phyloP scores from a whole-genome alignment of 2,888 invertebrate genomes.

The Drosophila emarginata region DNA sequence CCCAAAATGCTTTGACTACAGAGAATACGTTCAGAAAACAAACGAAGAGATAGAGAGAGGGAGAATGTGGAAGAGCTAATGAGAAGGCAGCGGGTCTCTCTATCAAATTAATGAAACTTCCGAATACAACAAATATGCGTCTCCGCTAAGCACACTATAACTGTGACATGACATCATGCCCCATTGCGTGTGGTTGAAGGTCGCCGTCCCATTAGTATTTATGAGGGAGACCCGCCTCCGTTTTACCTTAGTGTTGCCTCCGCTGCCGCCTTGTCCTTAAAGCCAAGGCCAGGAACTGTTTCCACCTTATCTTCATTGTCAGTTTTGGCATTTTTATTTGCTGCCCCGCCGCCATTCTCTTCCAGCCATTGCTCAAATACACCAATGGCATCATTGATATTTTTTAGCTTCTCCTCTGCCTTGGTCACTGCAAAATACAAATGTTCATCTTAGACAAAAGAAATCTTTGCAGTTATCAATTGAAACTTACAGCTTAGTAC shows the following conservation, averaged over 20 bases:
- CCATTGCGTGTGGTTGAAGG: conserved; percentile 32
- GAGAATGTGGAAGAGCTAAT: conserved; percentile 28
- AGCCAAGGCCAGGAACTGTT: conserved; percentile 89
- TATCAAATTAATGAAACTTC: conserved; percentile 48
- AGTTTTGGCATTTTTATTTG: conserved; percentile 82
- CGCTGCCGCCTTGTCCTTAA: conserved; percentile 90
- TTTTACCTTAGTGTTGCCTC: conserved; percentile 85
- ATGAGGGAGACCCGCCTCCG: conserved; percentile 28
- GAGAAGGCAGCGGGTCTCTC: conserved; percentile 32
- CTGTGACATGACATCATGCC: conserved; percentile 72
- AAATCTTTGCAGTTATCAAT: neutral
- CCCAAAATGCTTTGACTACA: conserved; percentile 9
- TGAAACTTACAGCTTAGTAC: conserved; percentile 83
- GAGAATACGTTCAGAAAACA: conserved; percentile 14
- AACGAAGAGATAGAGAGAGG: neutral
- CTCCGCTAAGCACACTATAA: conserved; percentile 54
- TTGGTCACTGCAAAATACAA: conserved; percentile 85
- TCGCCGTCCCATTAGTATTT: conserved; percentile 29
- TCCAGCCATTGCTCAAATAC: conserved; percentile 88
- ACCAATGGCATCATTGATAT: conserved; percentile 87
- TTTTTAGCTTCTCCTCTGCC: conserved; percentile 87
- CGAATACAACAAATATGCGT: conserved; percentile 47
- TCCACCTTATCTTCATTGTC: conserved; percentile 84
- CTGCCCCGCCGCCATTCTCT: conserved; percentile 82
- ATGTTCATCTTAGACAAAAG: neutral